phyloP scores from a whole-genome alignment of 2,113 vertebrate species.

The Bufo bufo region DNA sequence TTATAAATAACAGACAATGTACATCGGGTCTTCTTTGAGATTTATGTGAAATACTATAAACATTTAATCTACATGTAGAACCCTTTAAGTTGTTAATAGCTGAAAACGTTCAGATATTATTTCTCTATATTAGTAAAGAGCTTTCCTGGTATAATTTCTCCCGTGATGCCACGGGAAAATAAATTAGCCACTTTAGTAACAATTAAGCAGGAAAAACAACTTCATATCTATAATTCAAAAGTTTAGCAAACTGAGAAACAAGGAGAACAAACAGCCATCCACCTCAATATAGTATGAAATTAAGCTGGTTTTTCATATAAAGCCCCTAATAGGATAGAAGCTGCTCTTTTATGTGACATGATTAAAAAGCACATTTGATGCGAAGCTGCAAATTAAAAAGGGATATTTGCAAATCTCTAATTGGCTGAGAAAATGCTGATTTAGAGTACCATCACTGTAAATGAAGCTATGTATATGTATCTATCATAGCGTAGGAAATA shows the following conservation, averaged over 20 bases:
- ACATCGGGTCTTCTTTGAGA: neutral
- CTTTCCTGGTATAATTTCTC: neutral
- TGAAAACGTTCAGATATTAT: neutral
- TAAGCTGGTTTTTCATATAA: neutral
- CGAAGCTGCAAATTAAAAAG: constrained; percentile 19
- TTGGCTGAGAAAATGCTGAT: constrained; percentile 37
- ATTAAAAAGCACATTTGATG: constrained; percentile 38
- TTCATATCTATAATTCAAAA: neutral
- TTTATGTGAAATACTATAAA: neutral
- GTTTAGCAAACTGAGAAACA: constrained; percentile 1
- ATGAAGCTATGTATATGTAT: neutral
- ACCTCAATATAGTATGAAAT: neutral
- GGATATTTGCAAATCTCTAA: constrained; percentile 31
- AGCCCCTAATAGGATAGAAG: constrained; percentile 20
- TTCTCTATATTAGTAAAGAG: neutral
- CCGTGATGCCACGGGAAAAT: neutral
- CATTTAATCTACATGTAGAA: neutral
- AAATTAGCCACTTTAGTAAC: constrained; percentile 18
- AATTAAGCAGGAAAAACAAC: constrained; percentile 4
- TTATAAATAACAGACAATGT: neutral
- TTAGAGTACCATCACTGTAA: neutral
- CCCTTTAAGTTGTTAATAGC: neutral
- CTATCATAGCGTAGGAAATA: neutral
- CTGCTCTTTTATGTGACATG: constrained; percentile 35
- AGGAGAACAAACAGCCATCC: neutral